These are phyloP conservation scores for Cynopterus brachyotis DNA, from an alignment of 2,113 vertebrate genomes.

Conservation along the genomic window DNA sequence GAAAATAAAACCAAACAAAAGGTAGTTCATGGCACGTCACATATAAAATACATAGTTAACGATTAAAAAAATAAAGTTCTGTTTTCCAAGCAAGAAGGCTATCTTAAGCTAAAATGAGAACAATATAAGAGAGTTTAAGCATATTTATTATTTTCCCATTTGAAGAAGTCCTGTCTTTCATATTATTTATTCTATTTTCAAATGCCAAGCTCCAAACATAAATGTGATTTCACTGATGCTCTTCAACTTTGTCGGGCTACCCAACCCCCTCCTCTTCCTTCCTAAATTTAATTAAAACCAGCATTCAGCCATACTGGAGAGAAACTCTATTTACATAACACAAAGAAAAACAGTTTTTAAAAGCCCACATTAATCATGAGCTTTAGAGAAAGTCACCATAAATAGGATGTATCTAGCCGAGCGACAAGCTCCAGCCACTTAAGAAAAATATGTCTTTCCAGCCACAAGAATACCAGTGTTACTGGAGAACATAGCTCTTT, in stretches of 20 bases:
- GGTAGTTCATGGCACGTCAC: neutral
- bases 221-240: slow-evolving; percentile 79
- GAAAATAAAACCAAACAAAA: slow-evolving; percentile 38
- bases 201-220: slow-evolving; percentile 75
- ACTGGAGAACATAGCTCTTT: slow-evolving; percentile 12
- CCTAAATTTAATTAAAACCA: slow-evolving; percentile 82
- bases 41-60: neutral
- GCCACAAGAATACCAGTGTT: neutral
- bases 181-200: slow-evolving; percentile 77
- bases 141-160: slow-evolving; percentile 50
- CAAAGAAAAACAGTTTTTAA: slow-evolving; percentile 82
- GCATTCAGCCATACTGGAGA: slow-evolving; percentile 70
- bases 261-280: slow-evolving; percentile 50
- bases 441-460: slow-evolving; percentile 52
- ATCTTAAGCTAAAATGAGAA: neutral
- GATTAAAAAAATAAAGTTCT: neutral
- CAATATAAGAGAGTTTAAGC: neutral
- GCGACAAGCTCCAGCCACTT: slow-evolving; percentile 59
- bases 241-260: slow-evolving; percentile 75
- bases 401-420: slow-evolving; percentile 72
- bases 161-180: slow-evolving; percentile 68
- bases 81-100: neutral
- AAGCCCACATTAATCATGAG: slow-evolving; percentile 80
- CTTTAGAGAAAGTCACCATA: slow-evolving; percentile 75
- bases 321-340: slow-evolving; percentile 81